Percentiles rank a stretch among this genome's conserved stretches.
Evolutionary conservation across 2,113 vertebrate species (phyloP).

Genomic region (Casuarius casuarius): DNA sequence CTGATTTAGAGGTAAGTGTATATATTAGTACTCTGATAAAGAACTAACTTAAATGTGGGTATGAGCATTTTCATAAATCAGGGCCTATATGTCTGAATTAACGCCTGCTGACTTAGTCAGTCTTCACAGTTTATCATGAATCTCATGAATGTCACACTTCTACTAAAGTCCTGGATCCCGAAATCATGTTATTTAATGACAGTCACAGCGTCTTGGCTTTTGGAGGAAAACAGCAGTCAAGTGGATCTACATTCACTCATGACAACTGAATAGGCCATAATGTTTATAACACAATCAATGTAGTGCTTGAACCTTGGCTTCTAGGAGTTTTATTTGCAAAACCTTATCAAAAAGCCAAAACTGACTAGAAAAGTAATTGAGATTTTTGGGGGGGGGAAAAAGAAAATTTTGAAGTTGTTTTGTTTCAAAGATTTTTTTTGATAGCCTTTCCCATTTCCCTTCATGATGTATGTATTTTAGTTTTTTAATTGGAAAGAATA

Average conservation of each 20-base stretch:
- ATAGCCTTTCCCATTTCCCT: constrained; percentile 20
- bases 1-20: not conserved
- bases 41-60: not conserved
- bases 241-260: not conserved
- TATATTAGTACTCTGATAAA: not conserved
- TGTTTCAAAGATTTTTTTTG: not conserved
- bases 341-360: not conserved
- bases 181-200: not conserved
- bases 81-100: not conserved
- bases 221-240: not conserved
- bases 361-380: not conserved
- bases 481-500: not conserved
- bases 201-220: not conserved
- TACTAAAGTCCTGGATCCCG: not conserved
- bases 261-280: not conserved
- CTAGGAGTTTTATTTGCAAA: not conserved
- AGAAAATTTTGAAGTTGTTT: not conserved
- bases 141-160: not conserved
- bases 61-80: not conserved
- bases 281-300: not conserved
- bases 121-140: not conserved
- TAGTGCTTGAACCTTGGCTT: not conserved
- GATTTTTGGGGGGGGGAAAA: accelerated
- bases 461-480: not conserved
- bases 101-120: not conserved